Base-by-base conservation (phyloP, 2,113 vertebrate genomes). In the Channa maculata region DNA sequence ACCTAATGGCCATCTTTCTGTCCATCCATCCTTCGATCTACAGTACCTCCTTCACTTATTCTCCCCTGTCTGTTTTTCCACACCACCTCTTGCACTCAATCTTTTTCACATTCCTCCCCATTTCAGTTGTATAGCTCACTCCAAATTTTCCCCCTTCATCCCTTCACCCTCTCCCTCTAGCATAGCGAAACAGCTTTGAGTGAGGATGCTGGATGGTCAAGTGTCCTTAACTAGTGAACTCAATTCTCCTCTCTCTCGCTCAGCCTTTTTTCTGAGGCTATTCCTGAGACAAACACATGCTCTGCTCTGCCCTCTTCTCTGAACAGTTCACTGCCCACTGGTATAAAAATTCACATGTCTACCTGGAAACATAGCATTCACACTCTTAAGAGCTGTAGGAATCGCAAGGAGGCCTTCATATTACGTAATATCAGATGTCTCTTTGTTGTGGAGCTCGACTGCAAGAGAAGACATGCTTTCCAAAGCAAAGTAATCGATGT, bases 261-360 rank as follows among this genome's bases (percentile, higher is more conserved):
- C 24, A 33, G 51, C 5, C 37, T 59, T 84, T 80, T 71, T 86
- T 71, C 73, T 51, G 63, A 73, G 72, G 82, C 86, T 79, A 52
- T 87, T 75, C 62, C 73, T 65, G 57, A 75, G 66, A 86, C 54
- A 74, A 80, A 83, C 82, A 84, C 84, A 89, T 83, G 79, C 77
- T 89, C 60, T 15, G 38, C 71, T 83, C 71, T 80, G 79, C 63
- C 71, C 84, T 76, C 69, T 37, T 65, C 64, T 74, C 64, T 59
- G 58, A 62, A 69, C 6, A 70, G 78, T 77, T 86, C 86, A 83
- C 76, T 82, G 73, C 72, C 53, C 76, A 55, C 43, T 68, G 38
- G 72, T 73, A 58, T 66, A 82, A 80, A 86, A 84, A 54, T 50
- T 15, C 45, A 14, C 33, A 41, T 77, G 14, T 72, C 50, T 34